phyloP scores from a whole-genome alignment of 1,140 invertebrate species.

The Lycorma delicatula region DNA sequence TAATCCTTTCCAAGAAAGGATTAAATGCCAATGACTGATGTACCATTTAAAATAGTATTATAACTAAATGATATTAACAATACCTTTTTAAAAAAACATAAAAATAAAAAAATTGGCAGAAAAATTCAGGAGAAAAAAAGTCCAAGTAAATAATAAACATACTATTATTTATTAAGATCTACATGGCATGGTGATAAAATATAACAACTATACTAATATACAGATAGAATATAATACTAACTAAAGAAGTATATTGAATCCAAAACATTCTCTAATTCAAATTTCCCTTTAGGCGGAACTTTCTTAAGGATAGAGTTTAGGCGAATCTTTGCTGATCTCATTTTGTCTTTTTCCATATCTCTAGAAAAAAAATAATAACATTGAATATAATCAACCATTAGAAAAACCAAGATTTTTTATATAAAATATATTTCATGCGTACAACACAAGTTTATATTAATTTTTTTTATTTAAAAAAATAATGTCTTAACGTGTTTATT shows the following conservation, averaged over 20 bases:
- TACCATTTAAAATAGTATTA: too few relatives aligned
- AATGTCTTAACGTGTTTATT: not conserved
- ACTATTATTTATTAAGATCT: too few relatives aligned
- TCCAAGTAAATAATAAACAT: too few relatives aligned
- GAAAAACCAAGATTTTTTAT: not conserved
- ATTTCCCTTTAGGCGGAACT: conserved; percentile 62
- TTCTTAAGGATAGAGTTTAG: conserved; percentile 50
- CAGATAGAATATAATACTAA: conserved; percentile 38
- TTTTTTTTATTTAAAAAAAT: not conserved
- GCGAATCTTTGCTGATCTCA: conserved; percentile 32
- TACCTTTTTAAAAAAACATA: too few relatives aligned
- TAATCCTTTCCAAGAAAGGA: too few relatives aligned
- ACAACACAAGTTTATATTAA: not conserved
- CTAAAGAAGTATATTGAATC: conserved; percentile 79
- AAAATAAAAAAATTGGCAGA: too few relatives aligned
- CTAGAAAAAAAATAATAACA: conserved; percentile 12
- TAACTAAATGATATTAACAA: too few relatives aligned
- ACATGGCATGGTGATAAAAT: too few relatives aligned
- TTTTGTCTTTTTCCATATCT: conserved; percentile 13
- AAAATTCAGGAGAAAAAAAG: too few relatives aligned
- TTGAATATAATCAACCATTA: not conserved
- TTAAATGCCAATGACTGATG: too few relatives aligned
- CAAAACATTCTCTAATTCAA: conserved; percentile 64
- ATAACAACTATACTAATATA: too few relatives aligned
- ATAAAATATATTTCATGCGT: not conserved